Conservation (phyloP, 2,113 vertebrate species). For the Semicossyphus pulcher region DNA sequence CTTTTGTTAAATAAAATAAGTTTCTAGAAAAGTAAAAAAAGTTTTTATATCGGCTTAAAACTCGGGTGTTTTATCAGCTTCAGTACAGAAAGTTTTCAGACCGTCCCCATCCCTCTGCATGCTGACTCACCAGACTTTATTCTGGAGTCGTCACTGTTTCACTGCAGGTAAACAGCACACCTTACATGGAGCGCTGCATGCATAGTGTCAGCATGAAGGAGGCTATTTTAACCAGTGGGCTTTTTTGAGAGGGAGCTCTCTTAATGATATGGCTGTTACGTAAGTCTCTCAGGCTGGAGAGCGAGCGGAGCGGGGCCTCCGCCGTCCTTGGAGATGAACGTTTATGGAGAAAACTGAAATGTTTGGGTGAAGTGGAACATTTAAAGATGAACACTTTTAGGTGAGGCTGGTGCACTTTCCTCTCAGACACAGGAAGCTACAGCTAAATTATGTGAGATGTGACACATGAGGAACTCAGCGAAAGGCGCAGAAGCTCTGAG, state of each 20-base stretch:
- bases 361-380: slow-evolving; percentile 13
- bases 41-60: no score
- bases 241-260: slow-evolving; percentile 26
- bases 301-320: background rate
- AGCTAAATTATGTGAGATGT: background rate
- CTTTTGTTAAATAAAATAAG: no score
- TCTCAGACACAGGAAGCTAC: background rate
- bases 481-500: background rate
- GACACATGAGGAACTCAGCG: background rate
- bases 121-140: background rate
- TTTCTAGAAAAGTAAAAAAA: no score
- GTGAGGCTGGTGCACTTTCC: slow-evolving; percentile 7
- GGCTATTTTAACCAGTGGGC: slow-evolving; percentile 48
- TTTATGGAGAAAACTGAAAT: slow-evolving; percentile 18
- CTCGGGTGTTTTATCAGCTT: background rate
- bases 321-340: slow-evolving; percentile 23
- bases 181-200: slow-evolving; percentile 13
- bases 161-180: slow-evolving; percentile 10
- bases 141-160: background rate
- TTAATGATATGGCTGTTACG: slow-evolving; percentile 41
- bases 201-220: slow-evolving; percentile 14
- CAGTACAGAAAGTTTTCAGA: background rate
- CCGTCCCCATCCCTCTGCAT: background rate
- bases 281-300: slow-evolving; percentile 34
- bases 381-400: slow-evolving; percentile 8